Evolutionary conservation across 2,888 invertebrate species (phyloP).

Genomic region (Incurvaria masculella): DNA sequence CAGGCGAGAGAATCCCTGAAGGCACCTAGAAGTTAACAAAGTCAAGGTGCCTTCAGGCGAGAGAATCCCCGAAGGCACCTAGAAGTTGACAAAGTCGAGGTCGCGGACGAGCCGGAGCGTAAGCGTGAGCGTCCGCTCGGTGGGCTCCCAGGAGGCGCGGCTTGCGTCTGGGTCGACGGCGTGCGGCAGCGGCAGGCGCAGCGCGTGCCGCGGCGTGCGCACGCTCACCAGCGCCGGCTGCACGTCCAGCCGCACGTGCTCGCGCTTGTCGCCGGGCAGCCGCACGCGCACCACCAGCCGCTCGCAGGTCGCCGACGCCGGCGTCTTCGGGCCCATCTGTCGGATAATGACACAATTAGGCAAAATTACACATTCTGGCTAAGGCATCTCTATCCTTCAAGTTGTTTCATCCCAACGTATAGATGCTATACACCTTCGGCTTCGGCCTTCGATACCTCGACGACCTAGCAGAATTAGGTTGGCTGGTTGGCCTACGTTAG

Average conservation of each 20-base stretch:
- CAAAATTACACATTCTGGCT: not conserved
- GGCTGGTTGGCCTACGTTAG: no score
- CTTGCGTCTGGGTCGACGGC: constrained; percentile 77
- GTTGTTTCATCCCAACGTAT: no score
- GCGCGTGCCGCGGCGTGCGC: constrained; percentile 60
- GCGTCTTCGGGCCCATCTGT: constrained; percentile 78
- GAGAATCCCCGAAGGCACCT: no score
- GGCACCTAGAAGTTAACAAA: no score
- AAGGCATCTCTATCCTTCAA: no score
- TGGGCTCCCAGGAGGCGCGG: constrained; percentile 74
- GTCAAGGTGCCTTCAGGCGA: no score
- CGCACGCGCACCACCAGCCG: constrained; percentile 76
- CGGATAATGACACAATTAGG: constrained; percentile 12
- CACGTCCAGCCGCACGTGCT: constrained; percentile 72
- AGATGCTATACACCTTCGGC: no score
- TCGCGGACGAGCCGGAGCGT: constrained; percentile 75
- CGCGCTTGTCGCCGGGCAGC: constrained; percentile 71
- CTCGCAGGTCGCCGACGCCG: constrained; percentile 80
- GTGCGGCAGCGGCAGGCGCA: constrained; percentile 78
- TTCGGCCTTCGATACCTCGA: no score
- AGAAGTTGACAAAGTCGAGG: constrained; percentile 86
- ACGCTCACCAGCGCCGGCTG: constrained; percentile 60
- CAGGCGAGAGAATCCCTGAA: no score
- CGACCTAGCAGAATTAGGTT: no score
- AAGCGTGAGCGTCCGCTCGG: constrained; percentile 62